Evolutionary conservation across 1,140 invertebrate species (phyloP).

Genomic region (Leptonema lineaticorne): DNA sequence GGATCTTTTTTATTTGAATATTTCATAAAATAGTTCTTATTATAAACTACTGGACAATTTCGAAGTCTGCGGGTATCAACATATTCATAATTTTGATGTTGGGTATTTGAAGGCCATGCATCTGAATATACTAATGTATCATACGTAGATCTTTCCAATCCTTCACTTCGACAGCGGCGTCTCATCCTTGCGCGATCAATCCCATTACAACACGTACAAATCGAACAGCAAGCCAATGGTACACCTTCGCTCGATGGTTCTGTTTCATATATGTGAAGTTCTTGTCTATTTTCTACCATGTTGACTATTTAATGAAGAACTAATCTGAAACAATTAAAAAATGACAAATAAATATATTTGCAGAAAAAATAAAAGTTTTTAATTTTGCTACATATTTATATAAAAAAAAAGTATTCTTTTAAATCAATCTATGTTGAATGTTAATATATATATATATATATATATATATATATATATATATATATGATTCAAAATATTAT

Average conservation of each 20-base stretch:
- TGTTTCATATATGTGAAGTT: neutral
- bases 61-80: neutral
- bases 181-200: slow-evolving; percentile 13
- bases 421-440: no score
- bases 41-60: neutral
- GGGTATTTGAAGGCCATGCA: neutral
- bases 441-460: no score
- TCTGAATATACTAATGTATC: neutral
- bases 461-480: no score
- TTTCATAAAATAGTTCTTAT: neutral
- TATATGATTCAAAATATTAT: no score
- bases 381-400: neutral
- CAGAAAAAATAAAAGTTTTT: neutral
- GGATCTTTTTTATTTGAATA: neutral
- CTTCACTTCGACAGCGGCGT: slow-evolving; percentile 35
- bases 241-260: neutral
- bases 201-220: slow-evolving; percentile 23
- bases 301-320: neutral
- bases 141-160: slow-evolving; percentile 27
- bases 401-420: no score
- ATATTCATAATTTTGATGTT: neutral
- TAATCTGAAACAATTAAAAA: neutral
- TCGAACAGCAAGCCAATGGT: neutral
- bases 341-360: neutral
- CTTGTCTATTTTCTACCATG: neutral